phyloP scores from a whole-genome alignment of 2,113 vertebrate genomes.

The Rynchops niger region DNA sequence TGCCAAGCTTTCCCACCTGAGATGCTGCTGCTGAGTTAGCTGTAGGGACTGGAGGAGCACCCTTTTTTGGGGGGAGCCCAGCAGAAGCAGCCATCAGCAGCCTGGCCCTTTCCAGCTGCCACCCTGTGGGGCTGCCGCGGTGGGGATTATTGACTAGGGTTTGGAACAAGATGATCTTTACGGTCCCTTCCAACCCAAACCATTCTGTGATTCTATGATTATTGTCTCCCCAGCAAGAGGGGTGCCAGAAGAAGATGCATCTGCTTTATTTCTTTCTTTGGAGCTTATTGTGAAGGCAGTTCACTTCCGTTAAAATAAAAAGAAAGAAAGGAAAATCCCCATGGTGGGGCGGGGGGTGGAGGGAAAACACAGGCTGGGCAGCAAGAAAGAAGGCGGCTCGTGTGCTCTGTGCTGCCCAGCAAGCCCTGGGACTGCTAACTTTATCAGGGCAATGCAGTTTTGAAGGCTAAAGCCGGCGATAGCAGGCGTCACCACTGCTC shows the following conservation, averaged over 20 bases:
- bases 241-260: not conserved
- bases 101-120: not conserved
- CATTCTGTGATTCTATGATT: not conserved
- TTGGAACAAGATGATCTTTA: not conserved
- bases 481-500: not conserved
- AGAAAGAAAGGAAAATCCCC: not conserved
- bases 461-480: not conserved
- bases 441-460: not conserved
- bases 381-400: not conserved
- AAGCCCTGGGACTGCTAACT: not conserved
- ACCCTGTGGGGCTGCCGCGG: fast-evolving
- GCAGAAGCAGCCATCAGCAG: not conserved
- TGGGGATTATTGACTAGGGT: not conserved
- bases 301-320: not conserved
- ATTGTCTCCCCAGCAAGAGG: fast-evolving
- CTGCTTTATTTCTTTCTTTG: not conserved
- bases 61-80: not conserved
- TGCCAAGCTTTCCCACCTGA: not conserved
- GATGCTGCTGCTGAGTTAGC: not conserved
- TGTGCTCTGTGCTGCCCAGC: not conserved
- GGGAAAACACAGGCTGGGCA: not conserved
- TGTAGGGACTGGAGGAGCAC: not conserved
- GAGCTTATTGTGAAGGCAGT: not conserved
- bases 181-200: not conserved
- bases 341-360: no score